Conservation (phyloP, 1,140 invertebrate genomes). For the Drosophila kanapiae region DNA sequence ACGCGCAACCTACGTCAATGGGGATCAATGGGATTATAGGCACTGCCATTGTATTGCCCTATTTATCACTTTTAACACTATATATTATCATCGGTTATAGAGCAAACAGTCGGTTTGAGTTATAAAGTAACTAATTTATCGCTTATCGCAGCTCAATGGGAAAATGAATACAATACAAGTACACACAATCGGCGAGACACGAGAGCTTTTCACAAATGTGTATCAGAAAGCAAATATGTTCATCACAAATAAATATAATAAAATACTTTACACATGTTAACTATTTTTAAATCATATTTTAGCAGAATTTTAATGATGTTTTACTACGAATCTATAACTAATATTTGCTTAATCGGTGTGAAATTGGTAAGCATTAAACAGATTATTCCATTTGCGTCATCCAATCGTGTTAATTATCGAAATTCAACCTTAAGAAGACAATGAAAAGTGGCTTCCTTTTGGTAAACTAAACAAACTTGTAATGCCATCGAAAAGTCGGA, state of each 20-base stretch:
- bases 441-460: conserved; percentile 5
- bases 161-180: conserved; percentile 18
- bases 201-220: conserved; percentile 35
- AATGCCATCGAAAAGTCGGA: conserved; percentile 17
- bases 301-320: conserved; percentile 2
- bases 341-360: not conserved
- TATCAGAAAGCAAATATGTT: conserved; percentile 27
- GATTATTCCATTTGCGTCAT: conserved; percentile 30
- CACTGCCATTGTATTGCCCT: conserved; percentile 21
- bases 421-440: conserved; percentile 12
- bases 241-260: conserved; percentile 29
- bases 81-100: conserved; percentile 3
- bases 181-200: conserved; percentile 4
- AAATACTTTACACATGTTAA: not conserved
- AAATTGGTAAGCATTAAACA: not conserved
- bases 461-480: conserved; percentile 9
- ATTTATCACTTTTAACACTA: conserved; percentile 46
- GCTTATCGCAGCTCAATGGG: conserved; percentile 39
- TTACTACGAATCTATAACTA: conserved; percentile 7
- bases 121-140: conserved; percentile 38
- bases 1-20: conserved; percentile 44
- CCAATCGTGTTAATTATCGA: not conserved
- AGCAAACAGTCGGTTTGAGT: conserved; percentile 21
- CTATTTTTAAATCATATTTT: conserved; percentile 20
- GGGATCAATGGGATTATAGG: conserved; percentile 44